Evolutionary conservation across 2,888 invertebrate genomes (phyloP), one percentile per base, ranked within the genome.

Genomic region (Ommatoiulus sabulosus): DNA sequence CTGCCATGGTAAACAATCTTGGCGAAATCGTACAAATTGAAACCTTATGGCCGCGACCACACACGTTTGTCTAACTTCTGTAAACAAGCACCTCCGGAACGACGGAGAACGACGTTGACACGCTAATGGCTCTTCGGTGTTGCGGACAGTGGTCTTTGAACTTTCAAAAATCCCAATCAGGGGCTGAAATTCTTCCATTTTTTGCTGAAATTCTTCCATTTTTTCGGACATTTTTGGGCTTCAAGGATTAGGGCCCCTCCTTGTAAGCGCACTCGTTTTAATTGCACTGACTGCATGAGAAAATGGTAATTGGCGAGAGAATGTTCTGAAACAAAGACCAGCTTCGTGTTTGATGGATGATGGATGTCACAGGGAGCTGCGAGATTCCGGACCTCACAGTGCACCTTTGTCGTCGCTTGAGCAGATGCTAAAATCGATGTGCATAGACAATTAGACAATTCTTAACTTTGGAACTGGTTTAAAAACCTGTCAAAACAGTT

Each of bases 11-110:
- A 57, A 57, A 57, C 57, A 57, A 57, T 57, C 57, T 57, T 17
- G 57, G 57, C 57, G 57, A 57, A 57, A 57, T 57, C 17, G n/a
- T 57, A 10, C 57, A 57, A 57, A 57, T 57, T 57, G 57, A 57
- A 57, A 57, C 57, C 57, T 12, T 57, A 57, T 57, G 57, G 57
- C 15, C 8, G 57, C 57, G 57, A 57, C 57, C 57, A 57, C 57
- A 57, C 57, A 57, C 57, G 57, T 57, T 57, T 57, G 57, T 57
- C 57, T 15, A 57, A 17, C 57, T 17, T 15, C 57, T 48, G 48
- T 48, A 48, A 57, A 57, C n/a, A n/a, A n/a, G n/a, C n/a, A n/a
- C n/a, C n/a, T n/a, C n/a, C n/a, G n/a, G n/a, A n/a, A n/a, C 17
- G 15, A 17, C 57, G 8, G 17, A 17, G 10, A n/a, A 17, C 17